Conservation (phyloP, 2,797 vertebrate genomes). For the Psittacula echo region DNA sequence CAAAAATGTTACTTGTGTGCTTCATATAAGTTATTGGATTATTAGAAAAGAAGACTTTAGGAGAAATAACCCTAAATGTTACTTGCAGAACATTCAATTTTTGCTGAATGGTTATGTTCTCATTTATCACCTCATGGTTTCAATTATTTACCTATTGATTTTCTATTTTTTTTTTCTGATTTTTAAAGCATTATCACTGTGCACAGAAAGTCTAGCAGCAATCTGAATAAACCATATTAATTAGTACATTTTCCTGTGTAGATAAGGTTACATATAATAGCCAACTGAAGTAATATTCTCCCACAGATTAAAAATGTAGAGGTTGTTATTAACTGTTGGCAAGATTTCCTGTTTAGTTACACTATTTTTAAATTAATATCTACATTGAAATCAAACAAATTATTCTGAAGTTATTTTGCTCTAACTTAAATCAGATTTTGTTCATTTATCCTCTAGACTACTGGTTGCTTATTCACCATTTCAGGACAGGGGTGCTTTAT, state of each 20-base stretch:
- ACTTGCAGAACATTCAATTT: neutral
- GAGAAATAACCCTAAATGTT: neutral
- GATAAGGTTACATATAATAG: conserved; percentile 23
- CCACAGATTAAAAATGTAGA: conserved; percentile 38
- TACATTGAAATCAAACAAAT: neutral
- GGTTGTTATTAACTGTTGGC: conserved; percentile 28
- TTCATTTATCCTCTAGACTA: neutral
- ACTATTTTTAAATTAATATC: neutral
- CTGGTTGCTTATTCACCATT: neutral
- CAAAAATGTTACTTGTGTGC: conserved; percentile 22
- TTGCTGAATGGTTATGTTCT: neutral
- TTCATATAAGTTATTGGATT: conserved; percentile 29
- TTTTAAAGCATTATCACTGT: neutral
- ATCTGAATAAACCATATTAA: conserved; percentile 50
- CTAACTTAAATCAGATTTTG: neutral
- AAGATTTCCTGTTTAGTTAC: conserved; percentile 11
- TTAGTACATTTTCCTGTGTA: conserved; percentile 44
- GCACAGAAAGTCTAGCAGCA: conserved; percentile 13
- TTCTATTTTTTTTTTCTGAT: neutral
- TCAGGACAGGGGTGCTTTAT: neutral
- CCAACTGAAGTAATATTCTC: conserved; percentile 23
- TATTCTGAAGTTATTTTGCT: neutral
- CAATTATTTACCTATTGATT: neutral
- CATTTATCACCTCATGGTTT: neutral
- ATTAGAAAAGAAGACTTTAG: neutral